Evolutionary conservation across 1,140 invertebrate species (phyloP).

Genomic region (Apis dorsata): DNA sequence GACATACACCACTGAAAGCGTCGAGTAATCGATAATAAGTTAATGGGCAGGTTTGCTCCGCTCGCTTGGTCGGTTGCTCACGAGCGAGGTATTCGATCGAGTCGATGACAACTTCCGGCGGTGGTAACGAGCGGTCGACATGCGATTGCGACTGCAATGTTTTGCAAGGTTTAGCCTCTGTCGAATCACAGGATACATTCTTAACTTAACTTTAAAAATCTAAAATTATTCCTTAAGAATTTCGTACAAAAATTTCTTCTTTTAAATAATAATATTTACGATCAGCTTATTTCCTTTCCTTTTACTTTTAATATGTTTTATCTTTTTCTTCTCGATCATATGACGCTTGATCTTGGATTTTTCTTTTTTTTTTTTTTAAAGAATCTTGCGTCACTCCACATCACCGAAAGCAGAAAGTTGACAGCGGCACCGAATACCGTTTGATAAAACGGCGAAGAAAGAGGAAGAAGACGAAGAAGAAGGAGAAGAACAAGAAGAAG

Average conservation of each 20-base stretch:
- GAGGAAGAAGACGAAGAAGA: slow-evolving; percentile 52
- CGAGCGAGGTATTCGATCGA: slow-evolving; percentile 53
- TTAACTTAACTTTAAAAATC: not conserved
- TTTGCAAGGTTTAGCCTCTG: slow-evolving; percentile 14
- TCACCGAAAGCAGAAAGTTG: slow-evolving; percentile 56
- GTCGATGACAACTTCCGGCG: slow-evolving; percentile 62
- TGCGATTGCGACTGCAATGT: slow-evolving; percentile 57
- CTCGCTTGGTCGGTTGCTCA: slow-evolving; percentile 28
- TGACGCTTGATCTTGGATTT: not conserved
- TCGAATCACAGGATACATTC: slow-evolving; percentile 10
- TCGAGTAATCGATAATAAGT: slow-evolving; percentile 68
- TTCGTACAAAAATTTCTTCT: not conserved
- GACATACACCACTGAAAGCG: slow-evolving; percentile 21
- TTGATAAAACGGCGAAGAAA: slow-evolving; percentile 31
- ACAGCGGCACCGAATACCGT: slow-evolving; percentile 33
- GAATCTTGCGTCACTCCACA: slow-evolving; percentile 42
- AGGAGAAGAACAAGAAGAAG: slow-evolving; percentile 35
- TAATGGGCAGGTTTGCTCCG: slow-evolving; percentile 61
- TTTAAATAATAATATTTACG: no score
- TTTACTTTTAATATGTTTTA: no score
- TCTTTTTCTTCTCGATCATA: not conserved
- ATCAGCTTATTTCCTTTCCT: no score
- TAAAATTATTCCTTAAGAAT: no score
- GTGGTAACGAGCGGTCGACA: slow-evolving; percentile 58
- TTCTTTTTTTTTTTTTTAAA: not conserved